These are phyloP conservation scores for Molorchus minor DNA, from an alignment of 2,888 invertebrate species.

Conservation along the genomic window DNA sequence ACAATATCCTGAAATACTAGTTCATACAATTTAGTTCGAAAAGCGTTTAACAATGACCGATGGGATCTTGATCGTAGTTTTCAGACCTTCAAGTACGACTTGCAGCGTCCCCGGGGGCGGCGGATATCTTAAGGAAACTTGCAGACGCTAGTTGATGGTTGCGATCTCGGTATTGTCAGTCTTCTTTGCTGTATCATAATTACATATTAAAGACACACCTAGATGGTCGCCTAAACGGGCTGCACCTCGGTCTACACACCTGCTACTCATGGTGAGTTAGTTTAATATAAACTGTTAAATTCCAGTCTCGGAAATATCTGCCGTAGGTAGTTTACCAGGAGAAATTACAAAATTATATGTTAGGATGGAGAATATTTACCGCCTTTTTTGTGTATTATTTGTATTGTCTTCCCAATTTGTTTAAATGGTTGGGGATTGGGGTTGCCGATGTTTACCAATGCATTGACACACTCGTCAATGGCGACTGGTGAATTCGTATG, in stretches of 20 bases:
- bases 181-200: conserved; percentile 34
- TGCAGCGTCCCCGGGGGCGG: not conserved
- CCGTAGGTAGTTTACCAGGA: too few relatives aligned
- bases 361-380: too few relatives aligned
- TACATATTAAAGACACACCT: conserved; percentile 34
- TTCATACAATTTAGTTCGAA: conserved; percentile 27
- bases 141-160: not conserved
- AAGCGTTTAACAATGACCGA: conserved; percentile 24
- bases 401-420: too few relatives aligned
- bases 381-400: too few relatives aligned
- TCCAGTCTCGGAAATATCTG: too few relatives aligned
- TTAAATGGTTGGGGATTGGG: too few relatives aligned
- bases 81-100: conserved; percentile 17
- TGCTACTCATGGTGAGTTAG: conserved; percentile 34
- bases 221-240: conserved; percentile 32
- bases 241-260: conserved; percentile 36
- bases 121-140: conserved; percentile 4
- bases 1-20: conserved; percentile 26
- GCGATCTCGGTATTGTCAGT: conserved; percentile 26
- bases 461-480: too few relatives aligned
- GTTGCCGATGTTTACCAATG: too few relatives aligned
- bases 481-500: too few relatives aligned
- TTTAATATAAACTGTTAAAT: conserved; percentile 35
- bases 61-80: conserved; percentile 16
- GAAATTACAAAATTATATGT: too few relatives aligned